These are phyloP conservation scores for Brachionus paranguensis DNA, from an alignment of 1,140 invertebrate species.

Conservation along the genomic window DNA sequence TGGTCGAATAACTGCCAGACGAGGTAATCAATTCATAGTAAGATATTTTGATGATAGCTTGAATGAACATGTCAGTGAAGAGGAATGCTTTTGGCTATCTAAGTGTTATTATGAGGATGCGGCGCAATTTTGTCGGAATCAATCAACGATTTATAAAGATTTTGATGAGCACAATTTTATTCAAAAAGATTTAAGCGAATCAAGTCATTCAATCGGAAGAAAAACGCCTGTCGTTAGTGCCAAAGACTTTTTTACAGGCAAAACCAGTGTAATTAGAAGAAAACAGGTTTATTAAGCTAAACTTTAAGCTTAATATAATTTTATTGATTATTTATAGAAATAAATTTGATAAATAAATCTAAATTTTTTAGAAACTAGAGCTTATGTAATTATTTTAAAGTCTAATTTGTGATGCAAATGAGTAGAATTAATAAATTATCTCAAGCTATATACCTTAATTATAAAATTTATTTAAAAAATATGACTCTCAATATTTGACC, in stretches of 20 bases:
- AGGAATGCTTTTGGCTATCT: conserved; percentile 45
- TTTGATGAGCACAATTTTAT: background rate
- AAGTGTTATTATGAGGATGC: conserved; percentile 45
- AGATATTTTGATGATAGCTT: conserved; percentile 45
- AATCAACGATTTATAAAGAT: background rate
- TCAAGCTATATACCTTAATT: too few species aligned
- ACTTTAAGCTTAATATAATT: too few species aligned
- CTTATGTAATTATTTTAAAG: too few species aligned
- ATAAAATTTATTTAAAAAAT: too few species aligned
- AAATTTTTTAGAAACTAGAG: too few species aligned
- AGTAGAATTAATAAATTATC: too few species aligned
- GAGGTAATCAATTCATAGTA: conserved; percentile 41
- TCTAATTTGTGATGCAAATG: too few species aligned
- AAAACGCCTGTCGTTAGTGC: conserved; percentile 20
- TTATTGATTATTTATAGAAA: too few species aligned
- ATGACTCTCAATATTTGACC: too few species aligned
- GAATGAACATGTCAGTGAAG: background rate
- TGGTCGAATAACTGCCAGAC: conserved; percentile 42
- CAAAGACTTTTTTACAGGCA: conserved; percentile 23
- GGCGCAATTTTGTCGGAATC: conserved; percentile 38
- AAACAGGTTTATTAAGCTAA: background rate
- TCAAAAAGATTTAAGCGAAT: background rate
- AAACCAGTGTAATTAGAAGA: background rate
- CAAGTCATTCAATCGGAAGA: background rate
- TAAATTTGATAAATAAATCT: too few species aligned